Conservation (phyloP, 2,888 invertebrate genomes). For the Lutraria lutraria region DNA sequence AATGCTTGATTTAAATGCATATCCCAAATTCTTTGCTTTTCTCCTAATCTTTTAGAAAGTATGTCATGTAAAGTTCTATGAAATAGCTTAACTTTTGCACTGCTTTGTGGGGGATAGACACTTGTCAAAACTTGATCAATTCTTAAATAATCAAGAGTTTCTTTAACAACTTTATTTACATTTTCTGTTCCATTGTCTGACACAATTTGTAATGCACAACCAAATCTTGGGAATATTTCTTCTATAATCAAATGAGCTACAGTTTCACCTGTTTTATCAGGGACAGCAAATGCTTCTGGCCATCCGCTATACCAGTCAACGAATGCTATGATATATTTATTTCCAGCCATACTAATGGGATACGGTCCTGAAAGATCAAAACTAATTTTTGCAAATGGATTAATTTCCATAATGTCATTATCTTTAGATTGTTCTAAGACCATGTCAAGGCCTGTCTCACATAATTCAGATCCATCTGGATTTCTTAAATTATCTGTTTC, state of each 20-base stretch:
- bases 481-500: background rate
- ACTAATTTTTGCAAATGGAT: constrained; percentile 46
- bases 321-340: constrained; percentile 51
- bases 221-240: constrained; percentile 61
- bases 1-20: constrained; percentile 58
- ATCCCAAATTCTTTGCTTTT: constrained; percentile 53
- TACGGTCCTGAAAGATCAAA: constrained; percentile 52
- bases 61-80: constrained; percentile 54
- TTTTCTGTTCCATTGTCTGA: constrained; percentile 35
- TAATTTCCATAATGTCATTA: background rate
- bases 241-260: constrained; percentile 60
- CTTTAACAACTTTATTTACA: constrained; percentile 8
- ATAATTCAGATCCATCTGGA: background rate
- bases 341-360: constrained; percentile 32
- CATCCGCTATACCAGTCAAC: constrained; percentile 49
- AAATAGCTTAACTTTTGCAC: constrained; percentile 38
- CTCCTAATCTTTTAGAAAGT: constrained; percentile 46
- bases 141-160: background rate
- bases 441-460: background rate
- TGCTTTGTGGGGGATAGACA: constrained; percentile 22
- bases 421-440: background rate
- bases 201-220: constrained; percentile 44
- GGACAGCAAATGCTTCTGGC: constrained; percentile 61
- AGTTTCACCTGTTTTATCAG: constrained; percentile 53
- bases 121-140: constrained; percentile 20